Evolutionary conservation across 2,888 invertebrate species (phyloP), one percentile per base, ranked within the genome.

Genomic region (Andricus curvator): DNA sequence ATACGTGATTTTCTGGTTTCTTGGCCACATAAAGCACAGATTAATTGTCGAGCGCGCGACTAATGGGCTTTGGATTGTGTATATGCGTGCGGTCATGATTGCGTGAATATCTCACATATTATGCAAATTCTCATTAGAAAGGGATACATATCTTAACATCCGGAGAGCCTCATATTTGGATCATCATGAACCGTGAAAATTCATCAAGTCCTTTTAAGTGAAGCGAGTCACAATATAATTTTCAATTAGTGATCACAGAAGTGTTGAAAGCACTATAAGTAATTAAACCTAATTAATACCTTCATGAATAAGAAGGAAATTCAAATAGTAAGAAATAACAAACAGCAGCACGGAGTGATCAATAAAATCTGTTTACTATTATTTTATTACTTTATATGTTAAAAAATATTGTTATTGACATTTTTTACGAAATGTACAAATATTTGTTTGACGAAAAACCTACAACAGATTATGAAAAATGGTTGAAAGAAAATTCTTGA

Each of bases 61-160:
- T 22, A 11, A 4, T 0, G 15, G 20, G 17, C 33, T 17, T 74
- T 37, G 20, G 15, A 60, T 29, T 20, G 20, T n/a, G 66, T 66
- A 48, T 25, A 48, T 41, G 11, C 51, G 56, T 66, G 44, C 29
- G 66, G 66, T 78, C 66, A 78, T 64, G 66, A 78, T 78, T 66
- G 65, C 66, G 51, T 66, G 33, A 66, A 51, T n/a, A 78, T 78
- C 22, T 78, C 51, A 64, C 66, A 64, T 66, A 65, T 78, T 65
- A 56, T 65, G 66, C 66, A 70, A 25, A 44, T 48, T 37, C 44
- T 29, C 70, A 48, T 48, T 77, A 80, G 77, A 64, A 80, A 74
- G 70, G 74, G 37, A 64, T 62, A 80, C 65, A 48, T 48, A 77
- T 76, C 79, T 64, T 17, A 5, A 62, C 25, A 62, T 62, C 25